Evolutionary conservation across 2,797 vertebrate species (phyloP), one percentile per base, ranked within the genome.

Genomic region (Labroides dimidiatus): DNA sequence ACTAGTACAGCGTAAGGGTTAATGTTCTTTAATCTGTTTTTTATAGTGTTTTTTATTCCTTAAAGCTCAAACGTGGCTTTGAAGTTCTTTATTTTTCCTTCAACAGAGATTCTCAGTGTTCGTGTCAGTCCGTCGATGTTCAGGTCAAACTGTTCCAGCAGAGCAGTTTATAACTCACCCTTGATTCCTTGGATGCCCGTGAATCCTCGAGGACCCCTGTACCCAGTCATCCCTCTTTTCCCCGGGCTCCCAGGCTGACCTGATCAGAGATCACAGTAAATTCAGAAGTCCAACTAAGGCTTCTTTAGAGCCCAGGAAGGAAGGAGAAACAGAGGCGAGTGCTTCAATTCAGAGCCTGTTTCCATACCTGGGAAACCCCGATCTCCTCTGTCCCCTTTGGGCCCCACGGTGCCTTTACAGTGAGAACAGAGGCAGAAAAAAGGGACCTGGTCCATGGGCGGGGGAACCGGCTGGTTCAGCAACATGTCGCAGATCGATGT

Each of bases 351-450:
- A 33, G 30, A 33, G 30, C 8, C 13, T 9, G 30, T 58, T 3
- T 2, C 51, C 79, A 2, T 48, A 49, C 94, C 94, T 93, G 86
- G 65, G 12, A 50, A 59, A 13, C 93, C 93, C 36, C 72, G 41
- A 67, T 89, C 90, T 67, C 94, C 93, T 0, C 14, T 62, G 42
- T 92, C 87, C 27, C 93, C 93, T 75, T 94, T 94, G 58, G 80
- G 75, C 4, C 88, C 91, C 4, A 6, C 2, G 0, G 57, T 80
- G 41, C 78, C 76, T 59, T 93, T 91, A 67, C 93, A 95, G 57
- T 64, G 81, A 0, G 71, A 69, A 39, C 93, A 95, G 33, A 93
- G 48, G 72, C 93, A 94, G 81, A 79, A 89, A 59, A 85, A 84
- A 2, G 94, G 92, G 10, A 93, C 82, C 61, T 89, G 79, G 12